These are phyloP conservation scores for Grus americana DNA, from an alignment of 2,113 vertebrate species.

Conservation along the genomic window DNA sequence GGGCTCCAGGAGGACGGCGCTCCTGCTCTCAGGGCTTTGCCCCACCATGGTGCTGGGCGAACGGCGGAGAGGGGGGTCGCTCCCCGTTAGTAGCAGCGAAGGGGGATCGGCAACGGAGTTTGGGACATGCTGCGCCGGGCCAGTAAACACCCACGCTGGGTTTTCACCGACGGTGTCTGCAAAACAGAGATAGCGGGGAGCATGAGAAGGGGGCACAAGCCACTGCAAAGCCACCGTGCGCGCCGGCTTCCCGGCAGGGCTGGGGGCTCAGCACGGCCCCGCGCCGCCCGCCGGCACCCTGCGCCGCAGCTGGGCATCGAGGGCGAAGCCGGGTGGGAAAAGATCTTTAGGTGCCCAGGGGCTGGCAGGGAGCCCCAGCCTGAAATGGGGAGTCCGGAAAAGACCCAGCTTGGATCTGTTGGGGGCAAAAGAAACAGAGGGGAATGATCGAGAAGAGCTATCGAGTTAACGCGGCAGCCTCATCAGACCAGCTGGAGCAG, in stretches of 20 bases:
- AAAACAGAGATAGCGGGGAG: not conserved
- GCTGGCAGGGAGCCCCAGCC: not conserved
- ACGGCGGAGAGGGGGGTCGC: fast-evolving
- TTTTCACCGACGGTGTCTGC: not conserved
- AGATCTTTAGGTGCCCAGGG: not conserved
- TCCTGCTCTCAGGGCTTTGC: slow-evolving; percentile 41
- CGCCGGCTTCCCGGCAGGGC: too few species aligned
- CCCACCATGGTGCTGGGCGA: slow-evolving; percentile 65
- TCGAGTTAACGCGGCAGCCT: not conserved
- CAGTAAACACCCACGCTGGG: fast-evolving
- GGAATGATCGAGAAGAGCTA: not conserved
- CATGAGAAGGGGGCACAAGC: not conserved
- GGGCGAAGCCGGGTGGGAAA: fast-evolving
- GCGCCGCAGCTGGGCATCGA: not conserved
- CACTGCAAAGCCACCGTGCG: not conserved
- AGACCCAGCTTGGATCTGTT: not conserved
- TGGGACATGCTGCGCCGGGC: not conserved
- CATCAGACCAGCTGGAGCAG: not conserved
- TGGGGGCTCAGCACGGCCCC: not conserved
- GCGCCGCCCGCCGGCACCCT: not conserved
- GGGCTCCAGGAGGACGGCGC: slow-evolving; percentile 69
- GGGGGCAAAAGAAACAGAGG: not conserved
- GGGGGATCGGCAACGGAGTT: fast-evolving
- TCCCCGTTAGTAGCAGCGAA: not conserved
- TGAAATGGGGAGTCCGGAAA: not conserved